Evolutionary conservation across 2,888 invertebrate genomes (phyloP).

Genomic region (Plebejus argus): DNA sequence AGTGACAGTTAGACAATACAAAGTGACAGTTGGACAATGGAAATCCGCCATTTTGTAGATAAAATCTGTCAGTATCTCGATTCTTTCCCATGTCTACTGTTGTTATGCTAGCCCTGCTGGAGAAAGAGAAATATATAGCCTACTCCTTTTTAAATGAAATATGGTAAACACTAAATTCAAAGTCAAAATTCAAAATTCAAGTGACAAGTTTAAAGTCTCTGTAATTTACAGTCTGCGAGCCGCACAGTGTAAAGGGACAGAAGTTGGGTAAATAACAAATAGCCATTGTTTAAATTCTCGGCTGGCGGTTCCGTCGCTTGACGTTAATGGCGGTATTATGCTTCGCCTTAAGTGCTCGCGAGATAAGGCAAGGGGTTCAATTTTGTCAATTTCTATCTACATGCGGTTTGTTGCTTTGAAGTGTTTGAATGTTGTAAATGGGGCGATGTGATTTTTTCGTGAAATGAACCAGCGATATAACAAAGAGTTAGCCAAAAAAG

Average conservation of each 20-base stretch:
- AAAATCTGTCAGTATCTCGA: too few relatives aligned
- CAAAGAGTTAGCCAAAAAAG: too few relatives aligned
- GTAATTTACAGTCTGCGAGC: constrained; percentile 42
- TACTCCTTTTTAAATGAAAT: too few relatives aligned
- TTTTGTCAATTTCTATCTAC: constrained; percentile 25
- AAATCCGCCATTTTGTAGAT: too few relatives aligned
- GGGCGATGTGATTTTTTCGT: background rate
- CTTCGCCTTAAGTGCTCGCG: constrained; percentile 45
- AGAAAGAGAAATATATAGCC: too few relatives aligned
- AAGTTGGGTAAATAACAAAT: constrained; percentile 50
- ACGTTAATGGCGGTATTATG: constrained; percentile 46
- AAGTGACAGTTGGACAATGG: too few relatives aligned
- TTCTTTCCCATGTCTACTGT: too few relatives aligned
- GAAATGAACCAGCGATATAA: too few relatives aligned
- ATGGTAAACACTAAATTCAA: too few relatives aligned
- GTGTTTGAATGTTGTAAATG: background rate
- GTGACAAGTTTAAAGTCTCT: constrained; percentile 31
- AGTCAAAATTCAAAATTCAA: background rate
- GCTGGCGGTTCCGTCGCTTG: constrained; percentile 47
- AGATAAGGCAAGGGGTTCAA: constrained; percentile 37
- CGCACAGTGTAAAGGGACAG: constrained; percentile 50
- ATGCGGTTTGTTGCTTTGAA: background rate
- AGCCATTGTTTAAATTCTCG: constrained; percentile 48
- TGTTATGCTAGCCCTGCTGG: too few relatives aligned
- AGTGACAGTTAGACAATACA: too few relatives aligned